Base-by-base conservation (phyloP, 2,113 vertebrate genomes). In the Semnornis frantzii region DNA sequence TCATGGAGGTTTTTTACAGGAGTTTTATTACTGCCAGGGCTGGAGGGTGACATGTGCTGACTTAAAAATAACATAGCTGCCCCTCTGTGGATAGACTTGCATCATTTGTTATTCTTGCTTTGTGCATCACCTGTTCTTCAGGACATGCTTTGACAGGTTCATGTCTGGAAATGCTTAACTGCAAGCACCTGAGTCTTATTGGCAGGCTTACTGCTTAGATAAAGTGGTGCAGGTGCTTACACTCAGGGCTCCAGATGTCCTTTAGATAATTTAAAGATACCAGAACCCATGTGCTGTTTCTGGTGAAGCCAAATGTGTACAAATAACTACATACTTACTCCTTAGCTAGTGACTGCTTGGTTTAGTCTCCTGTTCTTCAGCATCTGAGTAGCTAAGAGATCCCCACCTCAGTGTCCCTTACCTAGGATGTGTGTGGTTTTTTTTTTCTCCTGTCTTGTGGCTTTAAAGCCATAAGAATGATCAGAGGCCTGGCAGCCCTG, bases 81-180 rank as follows among this genome's bases (percentile, higher is more conserved):
- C 31, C 23, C 91, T 74, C 66, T 89, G 63, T 0, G 0, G 65
- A 25, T 31, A 74, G 42, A 15, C 34, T 92, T 82, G 7, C 0
- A 2, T 82, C 13, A 70, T 82, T 87, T 79, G 55, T 71, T 89
- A 31, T 25, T 93, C 66, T 39, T 69, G 57, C 70, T 90, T 88
- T 37, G 30, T 78, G 34, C 48, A 42, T 95, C 86, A 82, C 34
- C 21, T 93, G 66, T 59, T 90, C 30, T 82, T 68, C 72, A 82
- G 72, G 85, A 82, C n/a, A 0, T 65, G 70, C 33, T 62, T 90
- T 93, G 88, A 57, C 82, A 94, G 52, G 82, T 90, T 78, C 50
- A 8, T 42, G 58, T 85, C 89, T 95, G 92, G 91, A 92, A 95
- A 28, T 46, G n/a, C 79, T 96, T 95, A 92, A 63, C 64, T 89